A percentile compares a stretch with the other conserved stretches of the same genome.
phyloP scores from a whole-genome alignment of 2,113 vertebrate genomes.

The Girardinichthys multiradiatus region DNA sequence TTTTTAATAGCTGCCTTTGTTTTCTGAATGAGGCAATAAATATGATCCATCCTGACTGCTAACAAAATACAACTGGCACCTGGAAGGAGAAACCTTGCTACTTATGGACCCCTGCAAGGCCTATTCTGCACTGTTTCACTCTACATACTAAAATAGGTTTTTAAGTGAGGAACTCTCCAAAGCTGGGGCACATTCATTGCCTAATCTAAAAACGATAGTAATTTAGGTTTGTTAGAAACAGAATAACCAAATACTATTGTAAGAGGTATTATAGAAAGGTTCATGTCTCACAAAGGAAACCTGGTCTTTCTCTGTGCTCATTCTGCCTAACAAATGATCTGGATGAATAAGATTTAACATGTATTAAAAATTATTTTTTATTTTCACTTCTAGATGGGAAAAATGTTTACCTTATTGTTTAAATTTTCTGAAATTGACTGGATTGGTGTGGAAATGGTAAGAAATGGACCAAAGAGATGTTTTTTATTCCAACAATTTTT shows the following conservation, averaged over 20 bases:
- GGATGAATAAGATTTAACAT: neutral
- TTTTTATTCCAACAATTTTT: neutral
- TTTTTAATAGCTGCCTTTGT: conserved; percentile 23
- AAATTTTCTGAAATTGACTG: neutral
- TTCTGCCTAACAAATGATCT: neutral
- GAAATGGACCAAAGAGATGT: neutral
- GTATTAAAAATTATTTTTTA: neutral
- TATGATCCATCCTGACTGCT: conserved; percentile 10
- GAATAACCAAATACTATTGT: conserved; percentile 15
- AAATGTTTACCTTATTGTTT: neutral
- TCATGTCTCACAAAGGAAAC: neutral
- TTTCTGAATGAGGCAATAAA: conserved; percentile 46
- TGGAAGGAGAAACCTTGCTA: neutral
- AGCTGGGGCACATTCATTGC: conserved; percentile 1
- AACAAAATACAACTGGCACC: neutral
- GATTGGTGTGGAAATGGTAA: neutral
- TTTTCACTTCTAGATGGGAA: too few relatives aligned
- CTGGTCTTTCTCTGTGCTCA: neutral
- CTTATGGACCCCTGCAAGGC: neutral
- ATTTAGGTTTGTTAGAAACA: neutral
- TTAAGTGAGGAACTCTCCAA: neutral
- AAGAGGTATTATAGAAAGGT: conserved; percentile 16
- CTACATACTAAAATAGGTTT: neutral
- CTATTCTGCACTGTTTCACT: conserved; percentile 10
- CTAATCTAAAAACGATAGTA: neutral